Percentiles rank a stretch among this genome's conserved stretches.
These are phyloP conservation scores for Calosoma granatense DNA, from an alignment of 1,140 invertebrate genomes.

Conservation along the genomic window DNA sequence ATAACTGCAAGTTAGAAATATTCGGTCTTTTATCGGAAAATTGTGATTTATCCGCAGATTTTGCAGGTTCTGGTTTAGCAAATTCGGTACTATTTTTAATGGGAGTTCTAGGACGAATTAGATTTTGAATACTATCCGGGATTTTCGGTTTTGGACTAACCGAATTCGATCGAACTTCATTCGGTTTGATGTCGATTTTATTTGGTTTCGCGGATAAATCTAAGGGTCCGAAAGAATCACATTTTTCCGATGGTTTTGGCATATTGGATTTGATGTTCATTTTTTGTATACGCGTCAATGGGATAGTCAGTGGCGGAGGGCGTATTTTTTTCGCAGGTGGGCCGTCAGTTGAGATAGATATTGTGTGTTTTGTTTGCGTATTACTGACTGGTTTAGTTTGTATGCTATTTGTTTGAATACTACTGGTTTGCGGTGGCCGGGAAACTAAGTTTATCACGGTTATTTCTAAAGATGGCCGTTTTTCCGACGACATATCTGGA, in stretches of 20 bases:
- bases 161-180: constrained; percentile 15
- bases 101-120: background rate
- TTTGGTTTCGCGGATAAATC: constrained; percentile 26
- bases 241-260: constrained; percentile 23
- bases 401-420: constrained; percentile 1
- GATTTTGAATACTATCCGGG: too few relatives aligned
- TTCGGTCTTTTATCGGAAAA: background rate
- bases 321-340: constrained; percentile 20
- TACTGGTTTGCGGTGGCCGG: constrained; percentile 14
- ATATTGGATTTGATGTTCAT: constrained; percentile 28
- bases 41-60: too few relatives aligned
- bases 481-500: constrained; percentile 19
- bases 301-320: constrained; percentile 30
- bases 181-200: constrained; percentile 19
- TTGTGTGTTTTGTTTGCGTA: background rate
- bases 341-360: constrained; percentile 4
- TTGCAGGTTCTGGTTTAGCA: background rate
- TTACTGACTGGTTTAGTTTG: constrained; percentile 1
- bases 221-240: constrained; percentile 26
- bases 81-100: background rate
- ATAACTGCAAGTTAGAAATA: background rate
- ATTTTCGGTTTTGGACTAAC: constrained; percentile 17
- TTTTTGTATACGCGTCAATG: constrained; percentile 30
- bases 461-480: constrained; percentile 32
- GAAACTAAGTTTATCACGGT: constrained; percentile 24